These are phyloP conservation scores for Leucoraja erinaceus DNA, from an alignment of 2,113 vertebrate genomes.

Conservation along the genomic window DNA sequence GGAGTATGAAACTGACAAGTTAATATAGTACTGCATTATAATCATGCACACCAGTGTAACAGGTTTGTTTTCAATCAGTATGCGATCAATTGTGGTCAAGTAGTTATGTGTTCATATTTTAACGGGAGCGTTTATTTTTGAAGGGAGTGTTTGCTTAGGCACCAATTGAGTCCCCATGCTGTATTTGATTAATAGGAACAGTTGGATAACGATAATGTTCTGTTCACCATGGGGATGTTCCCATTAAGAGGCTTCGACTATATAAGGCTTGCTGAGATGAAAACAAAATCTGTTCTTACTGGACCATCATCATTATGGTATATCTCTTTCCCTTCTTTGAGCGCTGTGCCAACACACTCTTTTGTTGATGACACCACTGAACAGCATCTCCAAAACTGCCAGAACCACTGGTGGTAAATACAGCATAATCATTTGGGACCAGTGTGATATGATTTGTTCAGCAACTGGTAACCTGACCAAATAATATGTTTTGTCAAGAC, in stretches of 20 bases:
- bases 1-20: constrained; percentile 14
- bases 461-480: constrained; percentile 9
- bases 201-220: constrained; percentile 38
- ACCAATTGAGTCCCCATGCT: constrained; percentile 11
- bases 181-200: constrained; percentile 37
- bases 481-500: constrained; percentile 29
- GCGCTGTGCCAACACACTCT: not conserved
- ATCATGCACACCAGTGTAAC: constrained; percentile 13
- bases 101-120: not conserved
- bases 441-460: constrained; percentile 6
- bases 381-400: not conserved
- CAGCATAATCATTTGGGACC: not conserved
- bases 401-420: constrained; percentile 11
- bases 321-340: not conserved
- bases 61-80: constrained; percentile 24
- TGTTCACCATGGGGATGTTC: constrained; percentile 35
- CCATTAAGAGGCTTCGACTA: constrained; percentile 34
- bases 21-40: constrained; percentile 24
- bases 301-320: constrained; percentile 11
- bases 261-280: constrained; percentile 25
- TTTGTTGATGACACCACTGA: not conserved
- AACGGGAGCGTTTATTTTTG: constrained; percentile 27
- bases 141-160: constrained; percentile 15
- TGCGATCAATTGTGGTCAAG: constrained; percentile 28
- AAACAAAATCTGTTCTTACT: constrained; percentile 36